Percentiles rank a stretch among this genome's conserved stretches.
Evolutionary conservation across 2,888 invertebrate genomes (phyloP).

Genomic region (Leistus spinibarbis): DNA sequence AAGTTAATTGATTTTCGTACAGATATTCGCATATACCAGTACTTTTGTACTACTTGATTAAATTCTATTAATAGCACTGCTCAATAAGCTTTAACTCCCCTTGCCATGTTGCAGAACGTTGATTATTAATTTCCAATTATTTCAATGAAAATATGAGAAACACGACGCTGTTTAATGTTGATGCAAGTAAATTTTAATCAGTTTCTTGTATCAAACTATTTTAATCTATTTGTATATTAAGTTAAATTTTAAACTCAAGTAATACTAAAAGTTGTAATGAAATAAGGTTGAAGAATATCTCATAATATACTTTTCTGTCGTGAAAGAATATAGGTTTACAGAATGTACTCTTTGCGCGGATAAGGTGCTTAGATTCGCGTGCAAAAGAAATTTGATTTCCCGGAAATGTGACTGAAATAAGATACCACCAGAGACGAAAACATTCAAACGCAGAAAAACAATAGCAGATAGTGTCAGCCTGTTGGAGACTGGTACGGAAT

Average conservation of each 20-base stretch:
- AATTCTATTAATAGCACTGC: no score
- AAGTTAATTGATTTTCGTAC: no score
- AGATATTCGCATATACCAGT: no score
- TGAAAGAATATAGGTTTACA: not conserved
- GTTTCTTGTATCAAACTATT: no score
- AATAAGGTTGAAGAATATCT: not conserved
- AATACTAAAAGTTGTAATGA: not conserved
- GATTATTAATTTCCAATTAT: no score
- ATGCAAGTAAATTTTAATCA: no score
- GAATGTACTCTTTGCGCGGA: not conserved
- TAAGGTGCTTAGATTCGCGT: not conserved
- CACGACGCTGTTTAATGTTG: no score
- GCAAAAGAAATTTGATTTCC: slow-evolving; percentile 8
- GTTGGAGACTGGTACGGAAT: slow-evolving; percentile 2
- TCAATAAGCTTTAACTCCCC: no score
- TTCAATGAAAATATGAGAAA: no score
- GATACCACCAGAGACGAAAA: not conserved
- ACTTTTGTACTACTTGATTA: no score
- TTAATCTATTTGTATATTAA: not conserved
- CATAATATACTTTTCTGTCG: not conserved
- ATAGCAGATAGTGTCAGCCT: slow-evolving; percentile 1
- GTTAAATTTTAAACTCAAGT: not conserved
- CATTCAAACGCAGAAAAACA: not conserved
- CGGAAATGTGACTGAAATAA: slow-evolving; percentile 9
- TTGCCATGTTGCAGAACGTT: no score